Evolutionary conservation across 2,888 invertebrate genomes (phyloP).

Genomic region (Chrysodeixis includens): DNA sequence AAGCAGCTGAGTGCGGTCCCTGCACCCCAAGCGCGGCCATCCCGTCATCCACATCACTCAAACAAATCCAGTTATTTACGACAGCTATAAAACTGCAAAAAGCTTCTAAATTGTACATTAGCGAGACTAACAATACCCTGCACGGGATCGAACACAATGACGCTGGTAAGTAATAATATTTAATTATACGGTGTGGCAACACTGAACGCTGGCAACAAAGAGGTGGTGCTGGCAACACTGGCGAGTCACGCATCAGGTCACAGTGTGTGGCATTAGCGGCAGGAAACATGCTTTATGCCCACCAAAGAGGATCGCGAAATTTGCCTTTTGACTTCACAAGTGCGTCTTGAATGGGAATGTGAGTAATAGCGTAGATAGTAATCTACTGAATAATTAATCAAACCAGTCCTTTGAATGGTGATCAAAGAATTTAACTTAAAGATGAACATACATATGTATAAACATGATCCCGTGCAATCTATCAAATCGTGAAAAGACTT

Average conservation of each 20-base stretch:
- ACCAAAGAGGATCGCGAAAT: background rate
- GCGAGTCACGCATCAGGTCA: slow-evolving; percentile 56
- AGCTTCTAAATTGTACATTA: slow-evolving; percentile 44
- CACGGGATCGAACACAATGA: slow-evolving; percentile 58
- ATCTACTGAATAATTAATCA: background rate
- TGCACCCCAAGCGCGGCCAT: slow-evolving; percentile 1
- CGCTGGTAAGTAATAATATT: slow-evolving; percentile 63
- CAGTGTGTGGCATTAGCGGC: slow-evolving; percentile 37
- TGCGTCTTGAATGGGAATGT: background rate
- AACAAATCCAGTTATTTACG: slow-evolving; percentile 55
- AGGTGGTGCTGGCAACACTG: slow-evolving; percentile 56
- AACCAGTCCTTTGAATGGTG: background rate
- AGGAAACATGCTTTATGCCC: slow-evolving; percentile 4
- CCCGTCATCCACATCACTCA: slow-evolving; percentile 34
- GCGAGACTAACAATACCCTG: slow-evolving; percentile 57
- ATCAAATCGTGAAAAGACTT: too few species aligned
- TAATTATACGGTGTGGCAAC: slow-evolving; percentile 64
- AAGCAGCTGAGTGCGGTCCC: slow-evolving; percentile 31
- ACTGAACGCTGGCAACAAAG: slow-evolving; percentile 51
- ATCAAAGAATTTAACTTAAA: background rate
- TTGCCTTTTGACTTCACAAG: background rate
- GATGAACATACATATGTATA: too few species aligned
- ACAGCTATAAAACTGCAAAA: slow-evolving; percentile 54
- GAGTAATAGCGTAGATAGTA: background rate
- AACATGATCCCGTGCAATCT: too few species aligned